Evolutionary conservation across 2,888 invertebrate genomes (phyloP).

Genomic region (Seira musarum): DNA sequence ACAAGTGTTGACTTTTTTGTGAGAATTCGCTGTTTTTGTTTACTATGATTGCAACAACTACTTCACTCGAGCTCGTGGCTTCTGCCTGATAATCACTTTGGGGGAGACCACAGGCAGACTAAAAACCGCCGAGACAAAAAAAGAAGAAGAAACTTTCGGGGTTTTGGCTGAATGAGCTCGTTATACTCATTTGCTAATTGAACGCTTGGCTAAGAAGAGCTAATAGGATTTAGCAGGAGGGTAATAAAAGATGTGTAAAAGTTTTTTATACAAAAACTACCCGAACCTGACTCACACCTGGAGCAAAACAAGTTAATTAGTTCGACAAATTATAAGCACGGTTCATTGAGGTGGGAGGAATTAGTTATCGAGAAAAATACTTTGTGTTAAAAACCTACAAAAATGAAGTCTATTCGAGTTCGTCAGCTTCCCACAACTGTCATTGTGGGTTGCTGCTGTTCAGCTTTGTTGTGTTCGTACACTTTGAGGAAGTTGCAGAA

Average conservation of each 20-base stretch:
- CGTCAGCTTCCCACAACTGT: slow-evolving; percentile 16
- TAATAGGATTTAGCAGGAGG: slow-evolving; percentile 1
- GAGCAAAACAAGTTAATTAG: neutral
- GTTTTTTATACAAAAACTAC: no score
- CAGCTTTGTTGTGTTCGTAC: slow-evolving; percentile 13
- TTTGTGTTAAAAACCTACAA: no score
- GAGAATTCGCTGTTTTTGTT: no score
- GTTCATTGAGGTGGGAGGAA: no score
- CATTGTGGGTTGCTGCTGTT: slow-evolving; percentile 32
- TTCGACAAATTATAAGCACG: neutral
- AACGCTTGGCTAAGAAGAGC: slow-evolving; percentile 18
- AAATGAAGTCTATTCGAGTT: slow-evolving; percentile 18
- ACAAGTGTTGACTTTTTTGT: no score
- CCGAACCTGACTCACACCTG: no score
- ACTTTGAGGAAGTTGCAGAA: slow-evolving; percentile 29
- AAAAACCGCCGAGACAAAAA: neutral
- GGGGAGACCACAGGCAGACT: neutral
- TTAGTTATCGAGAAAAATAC: no score
- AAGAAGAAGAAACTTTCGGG: slow-evolving; percentile 18
- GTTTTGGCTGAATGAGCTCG: neutral
- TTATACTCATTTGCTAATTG: slow-evolving; percentile 27
- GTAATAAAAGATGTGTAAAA: no score
- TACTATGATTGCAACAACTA: no score
- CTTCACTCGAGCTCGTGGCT: no score
- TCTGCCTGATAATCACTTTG: slow-evolving; percentile 23